Evolutionary conservation across 2,113 vertebrate species (phyloP).

Genomic region (Ranitomeya imitator): DNA sequence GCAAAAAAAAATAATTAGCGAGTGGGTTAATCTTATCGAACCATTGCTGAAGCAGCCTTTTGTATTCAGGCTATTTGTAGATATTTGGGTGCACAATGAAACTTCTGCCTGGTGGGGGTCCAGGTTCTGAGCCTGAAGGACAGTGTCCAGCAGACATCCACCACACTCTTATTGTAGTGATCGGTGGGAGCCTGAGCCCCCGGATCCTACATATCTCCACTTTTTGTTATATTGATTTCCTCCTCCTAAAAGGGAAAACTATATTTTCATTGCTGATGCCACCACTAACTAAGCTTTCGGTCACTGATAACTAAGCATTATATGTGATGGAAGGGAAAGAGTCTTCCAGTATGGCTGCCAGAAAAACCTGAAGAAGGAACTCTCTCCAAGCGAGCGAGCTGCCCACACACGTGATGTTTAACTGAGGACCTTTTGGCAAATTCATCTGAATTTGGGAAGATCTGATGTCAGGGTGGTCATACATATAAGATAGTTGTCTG

Average conservation of each 20-base stretch:
- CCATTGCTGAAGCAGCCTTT: not conserved
- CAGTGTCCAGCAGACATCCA: not conserved
- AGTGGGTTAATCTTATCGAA: slow-evolving; percentile 5
- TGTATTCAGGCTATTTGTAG: not conserved
- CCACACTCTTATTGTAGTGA: not conserved
- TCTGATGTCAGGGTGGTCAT: no score
- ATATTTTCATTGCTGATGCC: not conserved
- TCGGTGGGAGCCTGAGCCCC: not conserved
- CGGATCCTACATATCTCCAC: not conserved
- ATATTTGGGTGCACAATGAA: not conserved
- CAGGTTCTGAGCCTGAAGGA: not conserved
- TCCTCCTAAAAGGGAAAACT: not conserved
- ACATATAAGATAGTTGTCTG: no score
- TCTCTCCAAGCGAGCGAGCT: no score
- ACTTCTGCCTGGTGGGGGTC: not conserved
- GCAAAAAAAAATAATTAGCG: not conserved
- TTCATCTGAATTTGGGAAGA: no score
- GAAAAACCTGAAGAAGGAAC: not conserved
- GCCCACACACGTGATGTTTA: no score
- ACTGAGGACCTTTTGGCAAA: no score
- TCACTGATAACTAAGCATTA: not conserved
- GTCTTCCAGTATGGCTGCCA: no score
- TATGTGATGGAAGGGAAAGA: no score
- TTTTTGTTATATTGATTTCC: no score
- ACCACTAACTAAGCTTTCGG: not conserved